phyloP scores from a whole-genome alignment of 2,888 invertebrate species.

The Serripes groenlandicus region DNA sequence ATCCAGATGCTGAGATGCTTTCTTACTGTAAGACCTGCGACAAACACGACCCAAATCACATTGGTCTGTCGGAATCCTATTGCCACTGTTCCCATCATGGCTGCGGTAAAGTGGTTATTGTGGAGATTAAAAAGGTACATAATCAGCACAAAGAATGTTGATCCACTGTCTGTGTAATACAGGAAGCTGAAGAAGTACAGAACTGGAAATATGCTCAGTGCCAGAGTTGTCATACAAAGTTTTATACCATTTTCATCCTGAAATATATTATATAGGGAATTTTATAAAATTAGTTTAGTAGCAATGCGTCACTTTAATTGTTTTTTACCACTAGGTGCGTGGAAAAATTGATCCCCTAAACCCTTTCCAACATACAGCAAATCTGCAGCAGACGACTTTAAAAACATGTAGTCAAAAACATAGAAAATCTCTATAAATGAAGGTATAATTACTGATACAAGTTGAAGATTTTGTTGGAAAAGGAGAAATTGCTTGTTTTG shows the following conservation, averaged over 20 bases:
- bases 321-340: no score
- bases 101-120: constrained; percentile 88
- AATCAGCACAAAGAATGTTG: constrained; percentile 91
- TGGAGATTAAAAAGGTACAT: constrained; percentile 90
- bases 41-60: constrained; percentile 94
- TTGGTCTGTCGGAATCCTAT: constrained; percentile 97
- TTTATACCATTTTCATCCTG: constrained; percentile 42
- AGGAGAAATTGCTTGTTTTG: no score
- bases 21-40: constrained; percentile 78
- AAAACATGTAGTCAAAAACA: no score
- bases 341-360: no score
- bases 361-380: no score
- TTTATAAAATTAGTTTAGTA: no score
- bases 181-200: constrained; percentile 96
- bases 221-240: constrained; percentile 88
- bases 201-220: constrained; percentile 89
- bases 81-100: constrained; percentile 87
- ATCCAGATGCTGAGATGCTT: constrained; percentile 71
- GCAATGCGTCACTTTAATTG: no score
- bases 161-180: constrained; percentile 96
- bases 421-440: no score
- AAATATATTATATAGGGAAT: not conserved
- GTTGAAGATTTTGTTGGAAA: no score
- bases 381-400: no score
- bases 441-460: no score